phyloP scores from a whole-genome alignment of 2,888 invertebrate species.

The Campoletis raptor region DNA sequence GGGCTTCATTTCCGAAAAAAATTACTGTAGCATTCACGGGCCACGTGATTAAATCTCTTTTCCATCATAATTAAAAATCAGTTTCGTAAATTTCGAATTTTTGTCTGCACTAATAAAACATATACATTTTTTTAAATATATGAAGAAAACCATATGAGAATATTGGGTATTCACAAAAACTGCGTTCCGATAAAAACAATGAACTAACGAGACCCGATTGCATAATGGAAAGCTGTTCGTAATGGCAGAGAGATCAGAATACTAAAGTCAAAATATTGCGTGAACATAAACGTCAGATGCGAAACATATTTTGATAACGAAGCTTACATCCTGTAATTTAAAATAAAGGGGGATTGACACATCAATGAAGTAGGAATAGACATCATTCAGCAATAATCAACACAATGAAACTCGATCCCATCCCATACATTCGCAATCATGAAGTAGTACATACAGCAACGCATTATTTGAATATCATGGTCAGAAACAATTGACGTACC shows the following conservation, averaged over 20 bases:
- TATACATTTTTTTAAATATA: not conserved
- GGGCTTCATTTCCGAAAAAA: no score
- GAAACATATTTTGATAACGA: slow-evolving; percentile 59
- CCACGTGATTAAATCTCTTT: not conserved
- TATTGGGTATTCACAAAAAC: not conserved
- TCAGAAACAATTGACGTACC: not conserved
- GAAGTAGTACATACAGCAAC: not conserved
- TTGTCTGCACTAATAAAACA: not conserved
- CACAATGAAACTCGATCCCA: not conserved
- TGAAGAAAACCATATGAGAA: not conserved
- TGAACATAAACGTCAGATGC: not conserved
- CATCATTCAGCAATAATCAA: not conserved
- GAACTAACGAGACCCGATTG: slow-evolving; percentile 1
- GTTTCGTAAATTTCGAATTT: not conserved
- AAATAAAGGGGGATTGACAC: not conserved
- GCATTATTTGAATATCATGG: not conserved
- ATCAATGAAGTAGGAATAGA: not conserved
- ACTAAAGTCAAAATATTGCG: slow-evolving; percentile 49
- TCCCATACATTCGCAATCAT: not conserved
- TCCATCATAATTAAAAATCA: not conserved
- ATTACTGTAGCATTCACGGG: no score
- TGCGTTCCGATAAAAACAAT: not conserved
- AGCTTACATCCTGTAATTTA: slow-evolving; percentile 23
- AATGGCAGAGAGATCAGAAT: slow-evolving; percentile 44
- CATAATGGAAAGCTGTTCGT: slow-evolving; percentile 4